Evolutionary conservation across 2,113 vertebrate species (phyloP).

Genomic region (Atrichornis clamosus): DNA sequence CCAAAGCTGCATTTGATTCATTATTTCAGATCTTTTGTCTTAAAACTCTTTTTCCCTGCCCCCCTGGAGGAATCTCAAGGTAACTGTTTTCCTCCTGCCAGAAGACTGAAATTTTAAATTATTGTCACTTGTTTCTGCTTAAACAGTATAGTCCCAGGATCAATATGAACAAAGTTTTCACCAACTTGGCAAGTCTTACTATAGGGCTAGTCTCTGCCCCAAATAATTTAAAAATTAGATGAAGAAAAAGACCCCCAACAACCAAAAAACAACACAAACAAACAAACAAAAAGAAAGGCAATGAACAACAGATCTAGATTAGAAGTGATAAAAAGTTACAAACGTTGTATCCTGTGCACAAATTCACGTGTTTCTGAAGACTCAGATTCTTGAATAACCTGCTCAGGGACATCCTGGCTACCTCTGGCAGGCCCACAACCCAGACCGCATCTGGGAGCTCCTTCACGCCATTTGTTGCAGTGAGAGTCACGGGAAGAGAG

Average conservation of each 20-base stretch:
- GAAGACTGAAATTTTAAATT: neutral
- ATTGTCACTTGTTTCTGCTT: neutral
- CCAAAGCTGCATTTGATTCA: neutral
- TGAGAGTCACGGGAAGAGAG: neutral
- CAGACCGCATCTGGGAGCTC: neutral
- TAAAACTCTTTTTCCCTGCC: neutral
- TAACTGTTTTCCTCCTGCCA: neutral
- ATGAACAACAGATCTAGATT: neutral
- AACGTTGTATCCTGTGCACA: accelerated
- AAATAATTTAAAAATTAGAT: neutral
- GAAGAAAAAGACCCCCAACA: neutral
- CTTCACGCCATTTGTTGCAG: neutral
- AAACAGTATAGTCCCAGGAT: neutral
- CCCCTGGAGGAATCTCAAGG: neutral
- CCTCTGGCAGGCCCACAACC: neutral
- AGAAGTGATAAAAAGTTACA: neutral
- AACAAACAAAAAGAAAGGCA: neutral
- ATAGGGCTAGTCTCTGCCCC: neutral
- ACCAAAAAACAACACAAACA: neutral
- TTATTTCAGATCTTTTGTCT: neutral
- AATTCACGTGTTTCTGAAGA: neutral
- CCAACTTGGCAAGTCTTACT: accelerated
- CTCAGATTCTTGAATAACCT: neutral
- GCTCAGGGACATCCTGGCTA: neutral
- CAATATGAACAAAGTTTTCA: neutral